Evolutionary conservation across 2,797 vertebrate genomes (phyloP).

Genomic region (Gallinago stenura): DNA sequence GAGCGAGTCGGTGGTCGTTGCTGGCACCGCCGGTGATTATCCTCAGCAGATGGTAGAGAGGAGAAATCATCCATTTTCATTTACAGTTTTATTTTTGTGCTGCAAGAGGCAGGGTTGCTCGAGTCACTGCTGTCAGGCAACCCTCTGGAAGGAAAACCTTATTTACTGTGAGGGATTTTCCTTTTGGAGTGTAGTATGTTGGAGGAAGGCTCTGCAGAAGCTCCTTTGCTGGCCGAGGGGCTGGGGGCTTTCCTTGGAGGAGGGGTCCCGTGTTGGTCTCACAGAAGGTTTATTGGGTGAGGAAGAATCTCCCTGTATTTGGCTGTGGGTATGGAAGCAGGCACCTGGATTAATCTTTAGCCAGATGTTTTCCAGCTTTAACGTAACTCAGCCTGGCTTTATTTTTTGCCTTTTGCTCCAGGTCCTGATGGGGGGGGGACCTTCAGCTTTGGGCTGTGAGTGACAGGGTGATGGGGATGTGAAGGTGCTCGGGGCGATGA

Average conservation of each 20-base stretch:
- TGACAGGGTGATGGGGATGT: background rate
- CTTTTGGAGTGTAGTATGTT: background rate
- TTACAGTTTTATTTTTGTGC: slow-evolving; percentile 44
- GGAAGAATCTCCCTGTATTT: background rate
- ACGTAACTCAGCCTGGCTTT: background rate
- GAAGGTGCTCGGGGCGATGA: background rate
- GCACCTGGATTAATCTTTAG: background rate
- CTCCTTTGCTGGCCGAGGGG: background rate
- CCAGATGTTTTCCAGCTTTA: background rate
- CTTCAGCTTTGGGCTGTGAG: background rate
- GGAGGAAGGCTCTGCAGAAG: background rate
- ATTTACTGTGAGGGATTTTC: background rate
- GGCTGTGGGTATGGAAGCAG: background rate
- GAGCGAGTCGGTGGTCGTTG: background rate
- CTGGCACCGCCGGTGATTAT: background rate
- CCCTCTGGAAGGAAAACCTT: slow-evolving; percentile 43
- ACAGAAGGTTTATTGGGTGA: background rate
- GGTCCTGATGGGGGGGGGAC: background rate
- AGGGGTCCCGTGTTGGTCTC: background rate
- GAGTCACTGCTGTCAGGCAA: slow-evolving; percentile 49
- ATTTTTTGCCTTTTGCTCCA: background rate
- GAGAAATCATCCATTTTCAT: slow-evolving; percentile 64
- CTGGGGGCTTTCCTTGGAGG: background rate
- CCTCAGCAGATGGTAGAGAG: slow-evolving; percentile 44
- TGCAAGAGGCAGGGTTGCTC: slow-evolving; percentile 36